Evolutionary conservation across 2,888 invertebrate genomes (phyloP).

Genomic region (Drosophila parthenogenetica): DNA sequence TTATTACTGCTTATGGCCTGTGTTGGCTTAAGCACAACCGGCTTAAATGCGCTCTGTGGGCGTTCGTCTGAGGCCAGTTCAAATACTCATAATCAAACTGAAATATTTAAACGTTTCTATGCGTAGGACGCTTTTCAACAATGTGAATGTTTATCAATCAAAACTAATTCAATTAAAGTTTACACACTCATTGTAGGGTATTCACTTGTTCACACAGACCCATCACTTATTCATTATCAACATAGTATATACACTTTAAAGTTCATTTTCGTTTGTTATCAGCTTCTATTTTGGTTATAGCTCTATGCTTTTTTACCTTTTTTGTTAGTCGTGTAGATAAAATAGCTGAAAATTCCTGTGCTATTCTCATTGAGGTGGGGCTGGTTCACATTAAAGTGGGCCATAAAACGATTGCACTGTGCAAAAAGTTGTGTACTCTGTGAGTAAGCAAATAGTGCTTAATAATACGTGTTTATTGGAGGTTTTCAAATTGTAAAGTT

Average conservation of each 20-base stretch:
- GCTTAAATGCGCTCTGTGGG: slow-evolving; percentile 38
- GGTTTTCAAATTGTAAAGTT: not conserved
- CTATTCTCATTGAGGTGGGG: slow-evolving; percentile 47
- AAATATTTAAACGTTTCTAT: slow-evolving; percentile 6
- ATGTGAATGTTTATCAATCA: slow-evolving; percentile 2
- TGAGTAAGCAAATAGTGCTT: slow-evolving; percentile 9
- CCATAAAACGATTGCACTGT: slow-evolving; percentile 31
- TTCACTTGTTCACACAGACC: slow-evolving; percentile 4
- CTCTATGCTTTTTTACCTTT: not conserved
- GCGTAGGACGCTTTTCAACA: slow-evolving; percentile 43
- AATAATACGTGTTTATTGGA: not conserved
- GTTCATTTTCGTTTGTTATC: slow-evolving; percentile 67
- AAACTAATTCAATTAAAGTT: slow-evolving; percentile 8
- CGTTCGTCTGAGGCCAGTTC: slow-evolving; percentile 34
- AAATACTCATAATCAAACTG: slow-evolving; percentile 12
- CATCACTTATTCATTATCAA: slow-evolving; percentile 10
- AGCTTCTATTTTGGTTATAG: slow-evolving; percentile 33
- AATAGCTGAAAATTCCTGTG: slow-evolving; percentile 43
- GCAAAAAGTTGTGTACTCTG: slow-evolving; percentile 27
- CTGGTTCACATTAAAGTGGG: slow-evolving; percentile 23
- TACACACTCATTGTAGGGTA: slow-evolving; percentile 8
- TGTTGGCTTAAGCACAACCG: slow-evolving; percentile 18
- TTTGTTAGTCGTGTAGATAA: slow-evolving; percentile 35
- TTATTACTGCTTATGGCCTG: slow-evolving; percentile 52
- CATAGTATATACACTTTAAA: slow-evolving; percentile 45